A percentile compares a stretch with the other conserved stretches of the same genome.
phyloP scores from a whole-genome alignment of 64 coral and sea anemone genomes.

The Montipora cactus region DNA sequence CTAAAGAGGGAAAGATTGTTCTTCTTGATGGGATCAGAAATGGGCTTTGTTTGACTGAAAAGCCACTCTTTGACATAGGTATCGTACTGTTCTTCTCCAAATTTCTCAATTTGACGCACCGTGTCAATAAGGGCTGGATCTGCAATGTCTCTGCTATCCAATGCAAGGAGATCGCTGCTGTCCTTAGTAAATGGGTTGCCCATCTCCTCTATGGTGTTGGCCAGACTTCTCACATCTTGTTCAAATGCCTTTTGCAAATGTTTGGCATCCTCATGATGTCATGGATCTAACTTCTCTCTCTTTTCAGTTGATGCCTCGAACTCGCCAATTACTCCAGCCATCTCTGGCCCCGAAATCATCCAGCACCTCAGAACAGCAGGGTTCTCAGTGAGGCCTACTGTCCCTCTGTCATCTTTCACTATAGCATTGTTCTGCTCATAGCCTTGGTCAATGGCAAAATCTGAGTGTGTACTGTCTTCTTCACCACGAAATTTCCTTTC shows the following conservation, averaged over 20 bases:
- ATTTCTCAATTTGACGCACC: slow-evolving; percentile 6
- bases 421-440: slow-evolving; percentile 20
- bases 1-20: no score
- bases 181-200: not conserved
- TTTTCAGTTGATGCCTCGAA: not conserved
- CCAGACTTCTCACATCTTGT: not conserved
- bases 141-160: slow-evolving; percentile 43
- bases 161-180: slow-evolving; percentile 21
- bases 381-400: not conserved
- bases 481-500: not conserved
- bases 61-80: slow-evolving; percentile 21
- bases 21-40: not conserved
- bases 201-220: not conserved
- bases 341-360: not conserved
- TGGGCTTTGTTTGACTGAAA: slow-evolving; percentile 27
- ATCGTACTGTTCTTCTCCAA: slow-evolving; percentile 8
- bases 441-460: slow-evolving; percentile 5
- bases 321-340: not conserved
- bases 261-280: not conserved
- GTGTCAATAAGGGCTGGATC: slow-evolving; percentile 20
- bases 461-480: not conserved
- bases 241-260: slow-evolving; percentile 13
- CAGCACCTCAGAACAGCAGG: not conserved
- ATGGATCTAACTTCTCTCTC: not conserved
- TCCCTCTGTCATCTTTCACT: not conserved